Conservation (phyloP, 2,888 invertebrate genomes). For the Helicoverpa assulta region DNA sequence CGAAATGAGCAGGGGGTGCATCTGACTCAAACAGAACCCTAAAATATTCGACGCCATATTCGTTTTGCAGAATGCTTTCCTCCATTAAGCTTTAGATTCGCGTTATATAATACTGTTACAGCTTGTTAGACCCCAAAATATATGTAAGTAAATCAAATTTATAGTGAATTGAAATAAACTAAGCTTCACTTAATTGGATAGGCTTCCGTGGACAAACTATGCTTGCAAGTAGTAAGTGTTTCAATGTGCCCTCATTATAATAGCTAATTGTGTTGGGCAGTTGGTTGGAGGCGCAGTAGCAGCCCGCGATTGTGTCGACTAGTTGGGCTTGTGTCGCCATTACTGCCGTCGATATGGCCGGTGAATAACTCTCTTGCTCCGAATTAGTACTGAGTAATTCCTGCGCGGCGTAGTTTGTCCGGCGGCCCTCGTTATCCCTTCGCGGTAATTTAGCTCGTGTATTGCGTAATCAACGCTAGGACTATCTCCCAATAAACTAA, state of each 20-base stretch:
- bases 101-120: slow-evolving; percentile 60
- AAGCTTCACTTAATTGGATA: slow-evolving; percentile 39
- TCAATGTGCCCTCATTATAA: slow-evolving; percentile 8
- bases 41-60: slow-evolving; percentile 2
- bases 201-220: slow-evolving; percentile 33
- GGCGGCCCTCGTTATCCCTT: slow-evolving; percentile 38
- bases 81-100: slow-evolving; percentile 61
- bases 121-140: slow-evolving; percentile 66
- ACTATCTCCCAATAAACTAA: slow-evolving; percentile 66
- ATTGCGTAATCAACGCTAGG: slow-evolving; percentile 66
- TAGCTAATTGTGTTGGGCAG: slow-evolving; percentile 13
- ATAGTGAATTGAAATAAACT: slow-evolving; percentile 61
- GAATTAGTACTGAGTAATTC: slow-evolving; percentile 21
- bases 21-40: slow-evolving; percentile 21
- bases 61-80: slow-evolving; percentile 59
- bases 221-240: slow-evolving; percentile 13
- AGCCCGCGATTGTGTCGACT: slow-evolving; percentile 12
- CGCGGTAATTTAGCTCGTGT: slow-evolving; percentile 56
- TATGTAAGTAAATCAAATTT: slow-evolving; percentile 63
- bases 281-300: slow-evolving; percentile 1
- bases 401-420: slow-evolving; percentile 37
- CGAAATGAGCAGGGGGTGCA: slow-evolving; percentile 33
- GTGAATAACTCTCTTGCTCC: slow-evolving; percentile 10
- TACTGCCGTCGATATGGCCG: slow-evolving; percentile 23
- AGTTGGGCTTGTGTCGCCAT: slow-evolving; percentile 3